Percentiles rank a stretch among this genome's conserved stretches.
phyloP scores from a whole-genome alignment of 1,140 invertebrate species.

The Plectrocnemia conspersa region DNA sequence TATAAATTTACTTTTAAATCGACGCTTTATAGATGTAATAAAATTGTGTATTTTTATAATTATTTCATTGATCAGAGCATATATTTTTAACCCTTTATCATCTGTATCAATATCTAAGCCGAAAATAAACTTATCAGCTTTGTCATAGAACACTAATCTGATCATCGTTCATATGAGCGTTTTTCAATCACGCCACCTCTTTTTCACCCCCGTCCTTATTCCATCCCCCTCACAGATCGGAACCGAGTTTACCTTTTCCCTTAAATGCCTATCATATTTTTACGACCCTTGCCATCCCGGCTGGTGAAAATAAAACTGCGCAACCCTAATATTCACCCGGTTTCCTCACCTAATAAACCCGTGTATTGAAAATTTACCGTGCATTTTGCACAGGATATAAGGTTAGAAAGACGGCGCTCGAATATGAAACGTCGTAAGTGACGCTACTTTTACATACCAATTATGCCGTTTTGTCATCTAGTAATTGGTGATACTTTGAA shows the following conservation, averaged over 20 bases:
- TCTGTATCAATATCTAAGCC: too few relatives aligned
- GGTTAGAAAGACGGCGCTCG: too few relatives aligned
- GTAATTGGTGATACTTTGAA: too few relatives aligned
- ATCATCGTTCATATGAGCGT: slow-evolving; percentile 15
- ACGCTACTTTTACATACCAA: too few relatives aligned
- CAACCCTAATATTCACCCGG: slow-evolving; percentile 51
- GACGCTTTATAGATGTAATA: too few relatives aligned
- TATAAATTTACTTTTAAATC: too few relatives aligned
- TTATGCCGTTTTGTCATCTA: too few relatives aligned
- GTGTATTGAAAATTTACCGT: slow-evolving; percentile 55
- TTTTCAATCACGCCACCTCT: slow-evolving; percentile 28
- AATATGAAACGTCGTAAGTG: slow-evolving; percentile 12
- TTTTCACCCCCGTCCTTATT: slow-evolving; percentile 41
- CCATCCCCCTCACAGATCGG: neutral
- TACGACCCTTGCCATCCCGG: slow-evolving; percentile 41
- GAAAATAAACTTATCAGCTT: too few relatives aligned
- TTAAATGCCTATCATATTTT: slow-evolving; percentile 36
- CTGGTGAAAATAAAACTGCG: slow-evolving; percentile 45
- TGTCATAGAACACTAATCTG: too few relatives aligned
- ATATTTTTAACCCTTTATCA: too few relatives aligned
- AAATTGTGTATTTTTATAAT: too few relatives aligned
- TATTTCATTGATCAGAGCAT: too few relatives aligned
- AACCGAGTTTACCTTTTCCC: slow-evolving; percentile 18
- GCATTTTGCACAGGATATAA: slow-evolving; percentile 52
- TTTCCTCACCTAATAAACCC: slow-evolving; percentile 52